Evolutionary conservation across 2,797 vertebrate genomes (phyloP), one percentile per base, ranked within the genome.

Genomic region (Darevskia nairensis): DNA sequence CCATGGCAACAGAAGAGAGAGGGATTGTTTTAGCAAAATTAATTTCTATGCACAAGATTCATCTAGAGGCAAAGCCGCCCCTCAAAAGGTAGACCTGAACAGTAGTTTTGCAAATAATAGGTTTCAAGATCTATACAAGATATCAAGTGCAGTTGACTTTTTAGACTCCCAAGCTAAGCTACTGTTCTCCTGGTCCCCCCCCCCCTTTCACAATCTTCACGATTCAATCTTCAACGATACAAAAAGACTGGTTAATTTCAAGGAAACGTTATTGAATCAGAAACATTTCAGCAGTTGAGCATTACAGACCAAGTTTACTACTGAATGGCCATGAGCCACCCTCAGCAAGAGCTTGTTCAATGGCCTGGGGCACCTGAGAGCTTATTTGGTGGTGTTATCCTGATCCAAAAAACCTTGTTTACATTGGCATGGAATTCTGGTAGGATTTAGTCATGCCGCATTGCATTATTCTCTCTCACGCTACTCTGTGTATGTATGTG

Each of bases 1-100:
- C 83, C 88, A 89, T 89, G 85, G 88, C 83, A 89, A 89, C 88
- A 68, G n/a, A 74, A 66, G 44, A 85, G n/a, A 85, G 17, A 80
- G 50, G 25, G 69, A 41, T 74, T 80, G 71, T 84, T 89, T 89
- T 39, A 89, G 82, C 77, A 89, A 85, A 85, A 46, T 80, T 80
- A 85, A 85, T 81, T 80, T 81, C 72, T 76, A 55, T 86, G 84
- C 71, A 66, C 74, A 85, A 76, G 85, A 85, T 81, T 81, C 25
- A 81, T 82, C n/a, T 81, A 41, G 44, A 85, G 80, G 55, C 64
- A 85, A 44, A 79, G 44, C 78, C 17, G 39, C 39, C 21, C 25
- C 69, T 66, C 71, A 80, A 75, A 85, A 80, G n/a, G 71, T 66
- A 46, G 32, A 25, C 41, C 32, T n/a, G 41, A 35, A 68, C 32